A percentile compares a stretch with the other conserved stretches of the same genome.
Conservation (phyloP, 2,797 vertebrate genomes). For the Microctenopoma steveboyesi region DNA sequence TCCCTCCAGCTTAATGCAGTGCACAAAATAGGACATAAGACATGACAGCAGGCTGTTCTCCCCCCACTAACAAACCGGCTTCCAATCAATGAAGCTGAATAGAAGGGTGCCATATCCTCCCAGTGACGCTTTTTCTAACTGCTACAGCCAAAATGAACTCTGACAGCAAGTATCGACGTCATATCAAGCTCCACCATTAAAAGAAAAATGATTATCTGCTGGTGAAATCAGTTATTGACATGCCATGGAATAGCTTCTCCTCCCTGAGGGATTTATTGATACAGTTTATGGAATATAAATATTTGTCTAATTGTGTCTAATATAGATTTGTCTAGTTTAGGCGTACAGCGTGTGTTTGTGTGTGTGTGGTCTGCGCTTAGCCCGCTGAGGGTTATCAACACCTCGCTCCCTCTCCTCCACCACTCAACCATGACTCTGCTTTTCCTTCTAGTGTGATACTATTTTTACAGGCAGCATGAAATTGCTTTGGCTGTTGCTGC, state of each 20-base stretch:
- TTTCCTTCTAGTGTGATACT: conserved; percentile 52
- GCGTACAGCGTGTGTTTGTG: conserved; percentile 48
- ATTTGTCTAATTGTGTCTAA: conserved; percentile 97
- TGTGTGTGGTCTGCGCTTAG: conserved; percentile 32
- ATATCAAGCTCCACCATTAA: conserved; percentile 89
- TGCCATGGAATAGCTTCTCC: conserved; percentile 90
- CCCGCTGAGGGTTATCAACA: conserved; percentile 68
- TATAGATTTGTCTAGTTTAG: conserved; percentile 90
- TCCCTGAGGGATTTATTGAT: conserved; percentile 88
- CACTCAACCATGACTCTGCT: conserved; percentile 75
- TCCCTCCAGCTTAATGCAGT: conserved; percentile 58
- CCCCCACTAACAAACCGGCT: conserved; percentile 62
- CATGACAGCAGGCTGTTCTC: conserved; percentile 63
- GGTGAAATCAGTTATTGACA: conserved; percentile 99
- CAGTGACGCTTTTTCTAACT: conserved; percentile 62
- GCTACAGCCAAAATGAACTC: conserved; percentile 81
- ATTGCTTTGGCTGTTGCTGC: conserved; percentile 77
- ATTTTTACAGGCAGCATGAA: conserved; percentile 77
- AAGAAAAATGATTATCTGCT: conserved; percentile 92
- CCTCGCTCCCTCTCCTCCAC: conserved; percentile 46
- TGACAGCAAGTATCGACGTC: conserved; percentile 85
- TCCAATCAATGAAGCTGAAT: conserved; percentile 74
- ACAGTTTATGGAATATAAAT: conserved; percentile 96
- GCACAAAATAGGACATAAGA: conserved; percentile 53
- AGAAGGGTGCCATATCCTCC: conserved; percentile 67